phyloP scores from a whole-genome alignment of 2,888 invertebrate species.

The Aphidoletes aphidimyza region DNA sequence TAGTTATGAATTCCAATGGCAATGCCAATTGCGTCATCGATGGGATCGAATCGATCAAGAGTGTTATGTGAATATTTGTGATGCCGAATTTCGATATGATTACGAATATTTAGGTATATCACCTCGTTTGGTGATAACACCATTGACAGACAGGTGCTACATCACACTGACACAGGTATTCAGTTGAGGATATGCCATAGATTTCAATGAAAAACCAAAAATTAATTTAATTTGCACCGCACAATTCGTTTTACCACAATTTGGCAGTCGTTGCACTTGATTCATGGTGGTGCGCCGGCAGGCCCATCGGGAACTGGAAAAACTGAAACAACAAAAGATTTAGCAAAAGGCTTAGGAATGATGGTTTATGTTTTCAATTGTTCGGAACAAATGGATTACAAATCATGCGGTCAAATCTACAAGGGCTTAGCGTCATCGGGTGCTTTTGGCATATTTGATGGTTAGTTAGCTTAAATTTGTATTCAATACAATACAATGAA shows the following conservation, averaged over 20 bases:
- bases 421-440: conserved; percentile 94
- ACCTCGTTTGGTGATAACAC: conserved; percentile 92
- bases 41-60: conserved; percentile 81
- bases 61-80: conserved; percentile 94
- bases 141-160: conserved; percentile 94
- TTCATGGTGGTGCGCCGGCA: conserved; percentile 92
- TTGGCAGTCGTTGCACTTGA: conserved; percentile 82
- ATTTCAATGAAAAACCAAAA: background rate
- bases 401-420: conserved; percentile 95
- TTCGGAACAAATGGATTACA: conserved; percentile 98
- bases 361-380: conserved; percentile 99
- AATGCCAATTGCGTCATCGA: conserved; percentile 83
- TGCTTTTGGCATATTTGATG: conserved; percentile 98
- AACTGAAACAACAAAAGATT: conserved; percentile 97
- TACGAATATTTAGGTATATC: conserved; percentile 96
- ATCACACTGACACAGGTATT: conserved; percentile 88
- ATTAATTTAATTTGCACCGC: background rate
- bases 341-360: conserved; percentile 94
- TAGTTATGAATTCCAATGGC: conserved; percentile 87
- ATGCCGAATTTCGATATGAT: conserved; percentile 89
- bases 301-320: conserved; percentile 93
- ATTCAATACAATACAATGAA: background rate
- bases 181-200: background rate
- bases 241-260: too few relatives aligned
- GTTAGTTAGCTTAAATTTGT: background rate